Conservation (phyloP, 2,113 vertebrate species). For the Glareola pratincola region DNA sequence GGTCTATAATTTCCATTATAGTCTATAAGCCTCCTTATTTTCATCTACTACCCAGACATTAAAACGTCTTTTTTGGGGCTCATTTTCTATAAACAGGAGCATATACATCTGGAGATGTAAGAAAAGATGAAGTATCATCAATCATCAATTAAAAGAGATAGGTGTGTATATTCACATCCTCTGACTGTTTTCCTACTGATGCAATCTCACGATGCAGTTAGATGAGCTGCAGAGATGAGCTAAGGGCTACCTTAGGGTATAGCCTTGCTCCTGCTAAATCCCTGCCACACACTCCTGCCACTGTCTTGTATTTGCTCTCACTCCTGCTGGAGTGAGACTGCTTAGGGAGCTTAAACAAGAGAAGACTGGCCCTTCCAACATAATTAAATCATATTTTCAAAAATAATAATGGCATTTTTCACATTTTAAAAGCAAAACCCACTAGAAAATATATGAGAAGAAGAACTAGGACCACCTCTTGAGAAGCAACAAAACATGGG, state of each 20-base stretch:
- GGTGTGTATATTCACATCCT: neutral
- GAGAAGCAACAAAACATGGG: neutral
- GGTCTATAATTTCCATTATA: neutral
- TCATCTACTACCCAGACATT: neutral
- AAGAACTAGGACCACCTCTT: neutral
- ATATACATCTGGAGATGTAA: neutral
- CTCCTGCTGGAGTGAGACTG: neutral
- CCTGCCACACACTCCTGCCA: neutral
- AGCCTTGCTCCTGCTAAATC: neutral
- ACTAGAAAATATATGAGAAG: neutral
- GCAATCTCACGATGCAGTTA: neutral
- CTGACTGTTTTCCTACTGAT: slow-evolving; percentile 1
- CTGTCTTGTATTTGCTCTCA: neutral
- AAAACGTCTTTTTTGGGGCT: neutral
- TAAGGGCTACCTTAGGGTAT: neutral
- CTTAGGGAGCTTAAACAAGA: neutral
- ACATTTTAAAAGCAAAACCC: neutral
- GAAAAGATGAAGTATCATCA: neutral
- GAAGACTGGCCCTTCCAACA: neutral
- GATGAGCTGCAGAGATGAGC: neutral
- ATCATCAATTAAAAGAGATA: neutral
- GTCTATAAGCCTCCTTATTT: neutral
- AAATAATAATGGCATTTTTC: neutral
- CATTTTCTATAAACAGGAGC: neutral
- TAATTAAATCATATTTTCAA: neutral